Base-by-base conservation (phyloP, 2,888 invertebrate genomes). In the Spatulosminthurus flaviceps region DNA sequence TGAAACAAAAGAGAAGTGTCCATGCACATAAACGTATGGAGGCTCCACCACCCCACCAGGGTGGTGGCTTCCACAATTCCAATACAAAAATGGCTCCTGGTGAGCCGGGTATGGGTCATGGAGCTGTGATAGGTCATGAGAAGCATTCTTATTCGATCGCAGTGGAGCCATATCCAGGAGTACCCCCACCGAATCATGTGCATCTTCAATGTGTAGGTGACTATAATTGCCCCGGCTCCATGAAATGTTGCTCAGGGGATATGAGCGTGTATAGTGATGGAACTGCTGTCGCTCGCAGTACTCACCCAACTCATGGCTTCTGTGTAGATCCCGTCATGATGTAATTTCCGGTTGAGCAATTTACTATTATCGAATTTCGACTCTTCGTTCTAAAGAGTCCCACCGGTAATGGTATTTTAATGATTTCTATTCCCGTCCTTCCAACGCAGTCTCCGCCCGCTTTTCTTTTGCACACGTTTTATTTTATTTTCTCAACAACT, bases 241-340 rank as follows among this genome's bases (percentile, higher is more conserved):
- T 83, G 71, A 84, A 84, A 60, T 84, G 84, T 51, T 84, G 84
- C 29, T 80, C 82, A 4, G 60, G 73, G 29, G 84, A 84, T 43
- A 77, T 84, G 61, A 79, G 70, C 24, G 81, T 82, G n/a, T 84
- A 84, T 60, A 71, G 41, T 74, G 81, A 83, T 69, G 80, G 78
- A 9, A 22, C 22, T 0, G 79, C 73, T 29, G 19, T 82, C 0
- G 71, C 81, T 24, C 81, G 76, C 64, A 82, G 82, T 43, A 76
- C 69, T 19, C 77, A 80, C n/a, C 82, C 84, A 0, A 81, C 82
- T n/a, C 70, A 82, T 51, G 84, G 84, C 0, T 80, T 78, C 28
- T 84, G 84, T 51, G 69, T 80, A 19, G 83, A 84, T 41, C 79
- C 84, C 26, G 74, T 75, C 1, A 75, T 66, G 75, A 73, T 9